These are phyloP conservation scores for Brachypteracias leptosomus DNA, from an alignment of 2,113 vertebrate genomes.

Conservation along the genomic window DNA sequence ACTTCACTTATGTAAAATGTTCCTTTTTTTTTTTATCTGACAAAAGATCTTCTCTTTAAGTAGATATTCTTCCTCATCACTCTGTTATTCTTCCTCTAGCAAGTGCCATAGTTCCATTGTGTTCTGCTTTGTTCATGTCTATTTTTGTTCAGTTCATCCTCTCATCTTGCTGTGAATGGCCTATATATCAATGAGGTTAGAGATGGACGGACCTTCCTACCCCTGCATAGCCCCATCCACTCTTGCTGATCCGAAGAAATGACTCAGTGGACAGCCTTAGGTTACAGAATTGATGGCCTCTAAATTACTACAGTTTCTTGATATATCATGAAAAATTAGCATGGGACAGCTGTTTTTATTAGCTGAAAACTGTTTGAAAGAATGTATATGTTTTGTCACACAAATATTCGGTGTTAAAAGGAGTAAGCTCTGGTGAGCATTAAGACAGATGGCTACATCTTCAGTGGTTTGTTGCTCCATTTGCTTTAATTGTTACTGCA, in stretches of 20 bases:
- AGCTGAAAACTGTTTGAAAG: not conserved
- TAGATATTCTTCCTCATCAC: not conserved
- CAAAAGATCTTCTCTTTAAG: not conserved
- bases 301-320: not conserved
- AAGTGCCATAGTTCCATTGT: not conserved
- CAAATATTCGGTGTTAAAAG: not conserved
- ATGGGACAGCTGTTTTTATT: not conserved
- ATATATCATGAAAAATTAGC: not conserved
- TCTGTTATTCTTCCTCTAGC: not conserved
- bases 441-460: not conserved
- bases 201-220: not conserved
- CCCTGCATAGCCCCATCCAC: not conserved
- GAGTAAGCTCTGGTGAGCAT: not conserved
- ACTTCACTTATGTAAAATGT: not conserved
- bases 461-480: not conserved
- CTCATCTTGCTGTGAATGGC: not conserved
- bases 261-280: not conserved
- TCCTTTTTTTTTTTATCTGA: slow-evolving; percentile 34
- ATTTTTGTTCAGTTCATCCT: slow-evolving; percentile 25
- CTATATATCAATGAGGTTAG: not conserved
- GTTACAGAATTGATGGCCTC: not conserved
- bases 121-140: not conserved
- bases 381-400: not conserved
- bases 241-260: not conserved
- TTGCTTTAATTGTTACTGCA: not conserved